Evolutionary conservation across 2,797 vertebrate genomes (phyloP).

Genomic region (Anguilla anguilla): DNA sequence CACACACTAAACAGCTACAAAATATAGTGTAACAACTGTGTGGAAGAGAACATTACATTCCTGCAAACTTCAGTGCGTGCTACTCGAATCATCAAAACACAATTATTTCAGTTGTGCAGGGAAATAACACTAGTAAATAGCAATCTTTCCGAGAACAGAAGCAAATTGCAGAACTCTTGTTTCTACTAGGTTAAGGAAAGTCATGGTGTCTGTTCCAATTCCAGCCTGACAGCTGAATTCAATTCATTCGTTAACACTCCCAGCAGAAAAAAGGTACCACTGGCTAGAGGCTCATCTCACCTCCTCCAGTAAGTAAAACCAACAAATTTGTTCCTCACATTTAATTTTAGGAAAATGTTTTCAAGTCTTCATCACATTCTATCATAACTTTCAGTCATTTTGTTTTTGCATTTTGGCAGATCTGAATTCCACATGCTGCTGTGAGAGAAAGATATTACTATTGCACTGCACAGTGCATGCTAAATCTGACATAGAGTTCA

Average conservation of each 20-base stretch:
- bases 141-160: constrained; percentile 68
- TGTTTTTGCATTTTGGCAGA: background rate
- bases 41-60: background rate
- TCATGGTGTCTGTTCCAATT: constrained; percentile 64
- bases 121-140: constrained; percentile 69
- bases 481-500: background rate
- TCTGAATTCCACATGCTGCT: background rate
- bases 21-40: background rate
- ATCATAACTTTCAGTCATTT: background rate
- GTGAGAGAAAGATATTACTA: background rate
- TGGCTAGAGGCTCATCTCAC: background rate
- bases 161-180: constrained; percentile 70
- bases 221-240: constrained; percentile 60
- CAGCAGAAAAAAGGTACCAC: constrained; percentile 6
- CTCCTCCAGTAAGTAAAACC: background rate
- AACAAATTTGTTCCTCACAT: background rate
- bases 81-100: constrained; percentile 17
- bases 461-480: background rate
- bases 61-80: background rate
- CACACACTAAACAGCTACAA: background rate
- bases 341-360: constrained; percentile 10
- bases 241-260: constrained; percentile 61
- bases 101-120: constrained; percentile 17
- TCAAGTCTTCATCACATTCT: background rate
- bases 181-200: constrained; percentile 46